Percentiles rank a stretch among this genome's conserved stretches.
Evolutionary conservation across 2,797 vertebrate genomes (phyloP).

Genomic region (Microchirus variegatus): DNA sequence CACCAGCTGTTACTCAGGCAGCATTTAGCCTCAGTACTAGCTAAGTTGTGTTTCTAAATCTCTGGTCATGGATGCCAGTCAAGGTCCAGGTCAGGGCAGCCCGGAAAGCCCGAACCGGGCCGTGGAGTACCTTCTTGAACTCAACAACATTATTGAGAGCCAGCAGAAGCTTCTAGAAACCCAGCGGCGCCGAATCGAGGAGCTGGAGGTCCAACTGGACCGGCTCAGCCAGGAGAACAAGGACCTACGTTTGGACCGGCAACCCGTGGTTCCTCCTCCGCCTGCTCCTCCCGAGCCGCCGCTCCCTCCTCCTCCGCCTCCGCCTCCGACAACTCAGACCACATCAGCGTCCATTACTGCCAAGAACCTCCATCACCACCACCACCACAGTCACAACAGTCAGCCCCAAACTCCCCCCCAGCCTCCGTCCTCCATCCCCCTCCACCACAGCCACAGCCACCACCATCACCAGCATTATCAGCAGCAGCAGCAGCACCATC

Average conservation of each 20-base stretch:
- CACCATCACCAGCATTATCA: slow-evolving; percentile 25
- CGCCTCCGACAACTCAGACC: slow-evolving; percentile 57
- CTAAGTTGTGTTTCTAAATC: slow-evolving; percentile 8
- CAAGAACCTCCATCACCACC: slow-evolving; percentile 56
- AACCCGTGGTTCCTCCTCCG: slow-evolving; percentile 58
- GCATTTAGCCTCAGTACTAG: slow-evolving; percentile 28
- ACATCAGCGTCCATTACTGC: slow-evolving; percentile 32
- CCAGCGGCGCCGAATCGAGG: slow-evolving; percentile 89
- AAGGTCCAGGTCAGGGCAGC: slow-evolving; percentile 63
- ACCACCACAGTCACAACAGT: slow-evolving; percentile 66
- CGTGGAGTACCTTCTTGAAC: slow-evolving; percentile 93
- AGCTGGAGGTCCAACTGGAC: slow-evolving; percentile 92
- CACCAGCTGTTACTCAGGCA: slow-evolving; percentile 35
- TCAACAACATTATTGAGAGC: slow-evolving; percentile 95
- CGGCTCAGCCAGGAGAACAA: slow-evolving; percentile 91
- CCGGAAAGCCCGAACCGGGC: slow-evolving; percentile 91
- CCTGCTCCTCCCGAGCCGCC: slow-evolving; percentile 62
- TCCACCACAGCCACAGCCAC: slow-evolving; percentile 61
- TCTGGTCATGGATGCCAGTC: slow-evolving; percentile 72
- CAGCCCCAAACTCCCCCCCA: slow-evolving; percentile 52
- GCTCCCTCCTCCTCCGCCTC: slow-evolving; percentile 69
- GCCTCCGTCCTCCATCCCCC: slow-evolving; percentile 55
- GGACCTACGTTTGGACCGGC: slow-evolving; percentile 85
- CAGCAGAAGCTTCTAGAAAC: slow-evolving; percentile 94
- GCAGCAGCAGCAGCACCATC: slow-evolving; percentile 44